Evolutionary conservation across 2,888 invertebrate species (phyloP), one percentile per base, ranked within the genome.

Genomic region (Endomychus coccineus): DNA sequence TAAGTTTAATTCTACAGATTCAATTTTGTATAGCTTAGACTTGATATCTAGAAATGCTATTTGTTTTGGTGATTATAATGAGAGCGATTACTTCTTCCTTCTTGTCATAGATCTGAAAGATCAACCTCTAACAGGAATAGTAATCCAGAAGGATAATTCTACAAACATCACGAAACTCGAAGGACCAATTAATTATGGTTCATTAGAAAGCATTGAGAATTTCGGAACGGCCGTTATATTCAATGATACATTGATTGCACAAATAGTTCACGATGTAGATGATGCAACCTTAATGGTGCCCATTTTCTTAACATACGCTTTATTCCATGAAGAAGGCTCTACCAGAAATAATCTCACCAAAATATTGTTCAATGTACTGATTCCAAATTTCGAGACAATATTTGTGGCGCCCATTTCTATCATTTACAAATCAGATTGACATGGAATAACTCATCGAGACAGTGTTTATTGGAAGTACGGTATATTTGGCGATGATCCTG

Each of bases 381-480:
- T 36, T 10, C 36, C 36, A 3, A 16, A 29, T 11, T 11, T 13
- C 1, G 4, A 25, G 10, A 14, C 9, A 24, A 23, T 5, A n/a
- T 11, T 13, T 13, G 2, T 5, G 16, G 10, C n/a, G 15, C 13
- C 24, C 12, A 31, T 37, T 6, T 24, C 27, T 10, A 4, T 37
- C 3, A 25, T 37, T 13, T 37, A 31, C 16, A 37, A 37, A 31
- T n/a, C n/a, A n/a, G n/a, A n/a, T n/a, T 31, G 21, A 4, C 3
- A 24, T 6, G n/a, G 23, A 11, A 7, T 17, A 2, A 25, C 4
- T 1, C 16, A 24, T 1, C 16, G 14, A 12, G 31, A 19, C 27
- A 31, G 36, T 16, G 36, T 31, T 1, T 37, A 15, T 13, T 37
- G 36, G 36, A 16, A 27, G 16, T 37, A 37, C n/a, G 36, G 36